Conservation (phyloP, 37 sponge, comb jelly and placozoan genomes). For the Mnemiopsis leidyi region DNA sequence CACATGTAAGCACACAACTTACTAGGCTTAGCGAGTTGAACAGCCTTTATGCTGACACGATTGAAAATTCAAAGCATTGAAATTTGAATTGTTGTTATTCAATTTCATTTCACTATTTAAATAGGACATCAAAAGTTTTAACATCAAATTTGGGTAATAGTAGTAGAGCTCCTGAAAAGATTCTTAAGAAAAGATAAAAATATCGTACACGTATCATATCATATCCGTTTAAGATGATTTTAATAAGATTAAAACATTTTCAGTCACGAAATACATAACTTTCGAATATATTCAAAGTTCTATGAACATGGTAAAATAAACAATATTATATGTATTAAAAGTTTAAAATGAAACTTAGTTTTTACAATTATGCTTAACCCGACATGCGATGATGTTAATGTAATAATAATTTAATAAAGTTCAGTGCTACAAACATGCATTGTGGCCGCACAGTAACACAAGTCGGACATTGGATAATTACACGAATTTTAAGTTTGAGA, state of each 20-base stretch:
- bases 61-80: too few species aligned
- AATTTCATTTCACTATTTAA: too few species aligned
- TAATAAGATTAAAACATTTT: neutral
- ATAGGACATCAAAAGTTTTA: too few species aligned
- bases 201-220: neutral
- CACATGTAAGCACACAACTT: neutral
- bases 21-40: neutral
- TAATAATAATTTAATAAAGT: neutral
- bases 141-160: neutral
- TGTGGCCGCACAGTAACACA: too few species aligned
- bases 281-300: neutral
- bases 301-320: constrained; percentile 30
- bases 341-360: constrained; percentile 24
- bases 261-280: neutral
- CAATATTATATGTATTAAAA: constrained; percentile 28
- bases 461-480: too few species aligned
- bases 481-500: too few species aligned
- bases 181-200: neutral
- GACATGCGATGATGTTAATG: neutral
- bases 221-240: neutral
- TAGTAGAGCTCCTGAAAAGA: too few species aligned
- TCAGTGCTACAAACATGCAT: neutral
- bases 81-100: neutral
- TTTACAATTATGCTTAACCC: neutral
- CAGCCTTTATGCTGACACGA: neutral